phyloP scores from a whole-genome alignment of 2,113 vertebrate species.

The Silurus asotus region DNA sequence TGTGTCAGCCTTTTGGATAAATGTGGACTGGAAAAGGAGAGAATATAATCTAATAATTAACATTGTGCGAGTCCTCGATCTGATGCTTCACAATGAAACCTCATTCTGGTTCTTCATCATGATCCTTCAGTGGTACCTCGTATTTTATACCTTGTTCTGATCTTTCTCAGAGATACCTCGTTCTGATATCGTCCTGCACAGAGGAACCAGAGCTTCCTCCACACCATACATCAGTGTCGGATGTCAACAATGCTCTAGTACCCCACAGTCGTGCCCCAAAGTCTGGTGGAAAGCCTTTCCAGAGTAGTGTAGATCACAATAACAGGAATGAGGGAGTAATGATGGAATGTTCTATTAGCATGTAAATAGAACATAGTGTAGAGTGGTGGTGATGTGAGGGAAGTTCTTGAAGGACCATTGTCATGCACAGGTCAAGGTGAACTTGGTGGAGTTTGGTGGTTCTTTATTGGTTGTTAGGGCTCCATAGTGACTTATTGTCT shows the following conservation, averaged over 20 bases:
- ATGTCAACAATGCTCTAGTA: background rate
- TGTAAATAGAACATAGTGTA: too few species aligned
- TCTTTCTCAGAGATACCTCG: background rate
- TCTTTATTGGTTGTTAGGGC: background rate
- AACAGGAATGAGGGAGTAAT: too few species aligned
- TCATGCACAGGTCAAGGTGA: background rate
- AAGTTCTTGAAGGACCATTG: background rate
- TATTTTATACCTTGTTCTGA: background rate
- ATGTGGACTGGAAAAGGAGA: background rate
- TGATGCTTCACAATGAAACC: background rate
- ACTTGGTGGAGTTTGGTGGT: background rate
- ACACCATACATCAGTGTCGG: background rate
- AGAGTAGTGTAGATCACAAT: background rate
- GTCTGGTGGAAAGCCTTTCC: background rate
- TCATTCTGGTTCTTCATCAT: background rate
- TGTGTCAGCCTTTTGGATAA: background rate
- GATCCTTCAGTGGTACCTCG: background rate
- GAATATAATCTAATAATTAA: background rate
- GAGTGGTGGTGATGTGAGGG: background rate
- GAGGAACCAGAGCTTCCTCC: background rate
- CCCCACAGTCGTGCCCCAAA: background rate
- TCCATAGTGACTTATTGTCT: background rate
- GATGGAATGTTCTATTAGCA: too few species aligned
- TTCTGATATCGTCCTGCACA: background rate
- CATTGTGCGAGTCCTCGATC: background rate